Evolutionary conservation across 1,140 invertebrate genomes (phyloP).

Genomic region (Megalopta genalis): DNA sequence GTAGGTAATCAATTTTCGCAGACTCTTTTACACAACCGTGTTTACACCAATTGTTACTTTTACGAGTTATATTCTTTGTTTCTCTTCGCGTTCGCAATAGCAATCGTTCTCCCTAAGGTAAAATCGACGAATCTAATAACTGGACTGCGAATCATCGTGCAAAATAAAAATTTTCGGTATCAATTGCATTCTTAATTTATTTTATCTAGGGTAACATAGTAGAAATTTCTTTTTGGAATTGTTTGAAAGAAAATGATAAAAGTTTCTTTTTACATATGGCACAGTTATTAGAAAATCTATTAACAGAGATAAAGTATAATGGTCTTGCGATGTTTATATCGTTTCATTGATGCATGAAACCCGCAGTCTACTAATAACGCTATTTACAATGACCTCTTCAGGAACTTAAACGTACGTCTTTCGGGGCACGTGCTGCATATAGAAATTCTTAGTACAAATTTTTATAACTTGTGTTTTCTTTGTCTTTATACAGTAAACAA

Average conservation of each 20-base stretch:
- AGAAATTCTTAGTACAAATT: constrained; percentile 1
- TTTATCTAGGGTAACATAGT: no score
- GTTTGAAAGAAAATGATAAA: no score
- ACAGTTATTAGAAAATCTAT: no score
- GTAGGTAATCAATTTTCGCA: constrained; percentile 41
- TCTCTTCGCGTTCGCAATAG: not conserved
- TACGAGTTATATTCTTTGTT: constrained; percentile 4
- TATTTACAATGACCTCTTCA: constrained; percentile 36
- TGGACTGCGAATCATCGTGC: no score
- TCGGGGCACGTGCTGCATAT: not conserved
- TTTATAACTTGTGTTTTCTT: not conserved
- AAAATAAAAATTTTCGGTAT: no score
- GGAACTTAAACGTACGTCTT: constrained; percentile 43
- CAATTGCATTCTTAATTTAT: no score
- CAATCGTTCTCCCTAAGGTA: constrained; percentile 1
- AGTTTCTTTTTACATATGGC: no score
- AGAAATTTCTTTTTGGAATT: no score
- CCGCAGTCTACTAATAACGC: not conserved
- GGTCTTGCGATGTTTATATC: no score
- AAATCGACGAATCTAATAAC: not conserved
- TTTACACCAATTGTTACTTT: not conserved
- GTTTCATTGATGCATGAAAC: no score
- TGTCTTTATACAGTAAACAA: constrained; percentile 24
- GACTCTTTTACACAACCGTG: constrained; percentile 23
- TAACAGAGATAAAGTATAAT: no score